Percentiles rank a stretch among this genome's conserved stretches.
Evolutionary conservation across 1,140 invertebrate genomes (phyloP).

Genomic region (Atta colombica): DNA sequence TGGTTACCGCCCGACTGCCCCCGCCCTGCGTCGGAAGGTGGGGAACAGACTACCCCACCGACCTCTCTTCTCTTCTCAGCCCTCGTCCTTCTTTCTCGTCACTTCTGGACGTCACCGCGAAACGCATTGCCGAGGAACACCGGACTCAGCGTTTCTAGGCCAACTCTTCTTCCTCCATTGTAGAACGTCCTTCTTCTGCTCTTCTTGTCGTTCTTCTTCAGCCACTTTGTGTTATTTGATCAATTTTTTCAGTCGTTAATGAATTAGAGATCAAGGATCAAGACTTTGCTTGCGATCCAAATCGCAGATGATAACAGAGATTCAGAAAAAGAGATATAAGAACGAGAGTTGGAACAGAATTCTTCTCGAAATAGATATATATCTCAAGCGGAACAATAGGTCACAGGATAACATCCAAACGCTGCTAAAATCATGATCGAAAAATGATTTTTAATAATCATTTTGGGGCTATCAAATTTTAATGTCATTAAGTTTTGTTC

Average conservation of each 20-base stretch:
- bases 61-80: background rate
- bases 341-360: background rate
- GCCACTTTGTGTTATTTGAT: slow-evolving; percentile 23
- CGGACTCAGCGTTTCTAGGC: slow-evolving; percentile 79
- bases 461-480: too few species aligned
- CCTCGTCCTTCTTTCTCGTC: slow-evolving; percentile 33
- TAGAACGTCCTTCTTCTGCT: slow-evolving; percentile 52
- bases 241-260: slow-evolving; percentile 19
- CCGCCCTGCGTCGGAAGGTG: background rate
- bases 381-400: background rate
- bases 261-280: slow-evolving; percentile 29
- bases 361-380: background rate
- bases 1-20: background rate
- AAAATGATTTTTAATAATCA: too few species aligned
- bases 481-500: too few species aligned
- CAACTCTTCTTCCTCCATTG: slow-evolving; percentile 73
- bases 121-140: slow-evolving; percentile 66
- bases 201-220: slow-evolving; percentile 36
- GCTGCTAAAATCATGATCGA: too few species aligned
- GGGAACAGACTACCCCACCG: slow-evolving; percentile 72
- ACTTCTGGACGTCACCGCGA: slow-evolving; percentile 20
- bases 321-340: background rate
- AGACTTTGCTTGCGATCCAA: background rate
- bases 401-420: background rate
- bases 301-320: slow-evolving; percentile 30